phyloP scores from a whole-genome alignment of 2,113 vertebrate species.

The Himantopus leucocephalus region DNA sequence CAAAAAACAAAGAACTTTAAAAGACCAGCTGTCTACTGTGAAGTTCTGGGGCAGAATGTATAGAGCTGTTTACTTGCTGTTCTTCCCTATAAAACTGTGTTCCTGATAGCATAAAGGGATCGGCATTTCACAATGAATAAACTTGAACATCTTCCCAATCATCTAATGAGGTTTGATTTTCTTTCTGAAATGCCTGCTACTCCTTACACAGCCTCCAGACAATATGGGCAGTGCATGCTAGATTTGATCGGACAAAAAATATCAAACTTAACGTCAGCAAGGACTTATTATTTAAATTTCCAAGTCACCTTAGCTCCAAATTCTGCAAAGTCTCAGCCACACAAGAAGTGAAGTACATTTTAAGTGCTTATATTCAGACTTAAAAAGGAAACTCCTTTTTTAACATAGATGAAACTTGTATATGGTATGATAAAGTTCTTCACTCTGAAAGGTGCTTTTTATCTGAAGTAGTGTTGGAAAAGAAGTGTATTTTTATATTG shows the following conservation, averaged over 20 bases:
- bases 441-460: not conserved
- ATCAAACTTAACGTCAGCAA: not conserved
- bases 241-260: not conserved
- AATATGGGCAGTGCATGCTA: not conserved
- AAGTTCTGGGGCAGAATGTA: not conserved
- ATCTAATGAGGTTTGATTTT: not conserved
- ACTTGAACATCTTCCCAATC: not conserved
- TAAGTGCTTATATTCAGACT: not conserved
- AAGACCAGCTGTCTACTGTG: not conserved
- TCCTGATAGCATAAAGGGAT: not conserved
- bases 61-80: not conserved
- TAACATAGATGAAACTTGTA: not conserved
- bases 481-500: not conserved
- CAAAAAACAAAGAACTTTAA: not conserved
- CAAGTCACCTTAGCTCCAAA: not conserved
- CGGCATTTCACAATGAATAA: not conserved
- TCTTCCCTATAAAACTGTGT: not conserved
- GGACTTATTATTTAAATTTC: not conserved
- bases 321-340: not conserved
- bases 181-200: not conserved
- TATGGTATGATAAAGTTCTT: not conserved
- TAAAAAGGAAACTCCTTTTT: not conserved
- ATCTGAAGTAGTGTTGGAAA: not conserved
- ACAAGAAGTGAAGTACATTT: not conserved
- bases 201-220: not conserved